Evolutionary conservation across 2,888 invertebrate species (phyloP).

Genomic region (Glyphotaelius pellucidus): DNA sequence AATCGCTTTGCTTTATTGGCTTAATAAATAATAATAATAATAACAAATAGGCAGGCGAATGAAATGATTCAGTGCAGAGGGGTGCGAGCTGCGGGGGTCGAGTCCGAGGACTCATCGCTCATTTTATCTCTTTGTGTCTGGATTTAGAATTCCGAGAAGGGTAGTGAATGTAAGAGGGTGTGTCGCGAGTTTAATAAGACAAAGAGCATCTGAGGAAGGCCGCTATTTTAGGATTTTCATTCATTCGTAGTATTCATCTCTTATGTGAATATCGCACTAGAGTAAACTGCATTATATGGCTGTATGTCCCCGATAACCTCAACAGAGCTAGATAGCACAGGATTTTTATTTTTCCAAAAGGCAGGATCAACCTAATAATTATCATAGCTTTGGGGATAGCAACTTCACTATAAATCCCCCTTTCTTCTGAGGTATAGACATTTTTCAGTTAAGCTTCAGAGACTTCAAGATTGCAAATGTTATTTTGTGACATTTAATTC

Average conservation of each 20-base stretch:
- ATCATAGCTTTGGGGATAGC: no score
- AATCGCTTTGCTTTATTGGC: slow-evolving; percentile 2
- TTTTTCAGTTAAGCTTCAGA: no score
- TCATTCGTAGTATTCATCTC: not conserved
- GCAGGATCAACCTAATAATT: no score
- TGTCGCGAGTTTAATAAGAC: not conserved
- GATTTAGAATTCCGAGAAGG: slow-evolving; percentile 23
- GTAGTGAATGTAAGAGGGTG: not conserved
- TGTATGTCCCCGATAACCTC: no score
- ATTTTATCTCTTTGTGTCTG: slow-evolving; percentile 13
- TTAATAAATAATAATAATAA: not conserved
- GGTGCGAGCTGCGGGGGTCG: not conserved
- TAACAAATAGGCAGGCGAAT: not conserved
- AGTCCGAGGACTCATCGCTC: slow-evolving; percentile 25
- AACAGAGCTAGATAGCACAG: no score
- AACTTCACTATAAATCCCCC: no score
- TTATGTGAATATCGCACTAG: no score
- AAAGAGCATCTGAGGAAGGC: not conserved
- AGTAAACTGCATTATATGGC: no score
- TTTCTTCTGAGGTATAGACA: no score
- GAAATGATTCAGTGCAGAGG: not conserved
- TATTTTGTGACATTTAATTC: no score
- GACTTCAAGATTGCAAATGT: no score
- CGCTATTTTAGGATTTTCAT: not conserved
- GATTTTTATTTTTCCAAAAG: no score